Conservation (phyloP, 2,888 invertebrate genomes). For the Hoplodrina blanda region DNA sequence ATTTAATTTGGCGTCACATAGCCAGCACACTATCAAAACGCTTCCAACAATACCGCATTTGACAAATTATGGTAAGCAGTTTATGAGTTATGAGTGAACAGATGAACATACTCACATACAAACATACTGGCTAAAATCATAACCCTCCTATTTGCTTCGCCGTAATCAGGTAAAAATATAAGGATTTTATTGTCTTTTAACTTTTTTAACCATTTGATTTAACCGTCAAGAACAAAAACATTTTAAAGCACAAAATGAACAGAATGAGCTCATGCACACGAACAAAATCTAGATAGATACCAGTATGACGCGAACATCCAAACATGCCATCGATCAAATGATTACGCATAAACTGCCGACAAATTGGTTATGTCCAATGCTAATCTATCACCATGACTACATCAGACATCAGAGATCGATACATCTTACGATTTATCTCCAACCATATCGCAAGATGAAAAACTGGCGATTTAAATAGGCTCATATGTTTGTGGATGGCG, state of each 20-base stretch:
- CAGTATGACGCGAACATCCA: slow-evolving; percentile 20
- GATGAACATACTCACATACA: too few species aligned
- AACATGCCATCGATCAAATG: slow-evolving; percentile 54
- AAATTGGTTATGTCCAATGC: slow-evolving; percentile 57
- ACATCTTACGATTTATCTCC: slow-evolving; percentile 41
- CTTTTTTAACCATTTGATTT: too few species aligned
- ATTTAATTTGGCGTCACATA: too few species aligned
- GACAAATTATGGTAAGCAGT: too few species aligned
- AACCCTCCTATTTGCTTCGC: too few species aligned
- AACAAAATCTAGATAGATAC: slow-evolving; percentile 12
- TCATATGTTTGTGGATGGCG: not conserved
- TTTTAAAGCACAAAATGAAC: not conserved
- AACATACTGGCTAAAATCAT: too few species aligned
- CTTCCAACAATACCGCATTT: too few species aligned
- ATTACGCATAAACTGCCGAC: slow-evolving; percentile 56
- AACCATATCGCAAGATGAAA: slow-evolving; percentile 36
- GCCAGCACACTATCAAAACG: too few species aligned
- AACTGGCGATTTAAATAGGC: slow-evolving; percentile 17
- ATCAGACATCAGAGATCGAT: slow-evolving; percentile 48
- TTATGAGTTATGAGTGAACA: too few species aligned
- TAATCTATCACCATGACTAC: slow-evolving; percentile 51
- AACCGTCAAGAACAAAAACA: not conserved
- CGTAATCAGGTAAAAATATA: too few species aligned
- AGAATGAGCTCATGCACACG: not conserved
- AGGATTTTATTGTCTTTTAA: too few species aligned